Evolutionary conservation across 2,113 vertebrate species (phyloP).

Genomic region (Semnornis frantzii): DNA sequence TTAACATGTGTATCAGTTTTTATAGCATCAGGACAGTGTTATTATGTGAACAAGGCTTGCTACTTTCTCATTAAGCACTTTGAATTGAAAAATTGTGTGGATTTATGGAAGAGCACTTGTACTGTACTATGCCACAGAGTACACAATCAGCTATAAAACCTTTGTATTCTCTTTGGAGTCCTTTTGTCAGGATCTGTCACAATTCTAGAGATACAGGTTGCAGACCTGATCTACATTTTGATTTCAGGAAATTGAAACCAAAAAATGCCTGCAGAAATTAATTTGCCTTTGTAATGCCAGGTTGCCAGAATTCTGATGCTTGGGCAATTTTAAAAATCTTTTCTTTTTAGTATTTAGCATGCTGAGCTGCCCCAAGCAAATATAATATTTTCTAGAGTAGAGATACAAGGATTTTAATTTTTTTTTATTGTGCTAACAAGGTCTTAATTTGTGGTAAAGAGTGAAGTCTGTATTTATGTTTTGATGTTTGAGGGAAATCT

Average conservation of each 20-base stretch:
- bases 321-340: background rate
- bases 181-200: background rate
- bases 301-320: background rate
- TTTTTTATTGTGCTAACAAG: background rate
- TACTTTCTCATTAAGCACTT: background rate
- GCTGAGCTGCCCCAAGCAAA: background rate
- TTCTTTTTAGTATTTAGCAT: background rate
- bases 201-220: background rate
- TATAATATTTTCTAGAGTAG: background rate
- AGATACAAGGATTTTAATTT: background rate
- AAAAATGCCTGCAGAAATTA: background rate
- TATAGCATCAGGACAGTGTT: background rate
- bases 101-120: background rate
- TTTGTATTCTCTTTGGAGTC: background rate
- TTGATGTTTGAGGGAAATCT: background rate
- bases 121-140: background rate
- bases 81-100: background rate
- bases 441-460: background rate
- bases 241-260: background rate
- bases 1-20: background rate
- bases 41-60: background rate
- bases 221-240: background rate
- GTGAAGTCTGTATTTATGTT: background rate
- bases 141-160: background rate
- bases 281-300: background rate